These are phyloP conservation scores for Thinocorus orbignyianus DNA, from an alignment of 2,113 vertebrate species.

Conservation along the genomic window DNA sequence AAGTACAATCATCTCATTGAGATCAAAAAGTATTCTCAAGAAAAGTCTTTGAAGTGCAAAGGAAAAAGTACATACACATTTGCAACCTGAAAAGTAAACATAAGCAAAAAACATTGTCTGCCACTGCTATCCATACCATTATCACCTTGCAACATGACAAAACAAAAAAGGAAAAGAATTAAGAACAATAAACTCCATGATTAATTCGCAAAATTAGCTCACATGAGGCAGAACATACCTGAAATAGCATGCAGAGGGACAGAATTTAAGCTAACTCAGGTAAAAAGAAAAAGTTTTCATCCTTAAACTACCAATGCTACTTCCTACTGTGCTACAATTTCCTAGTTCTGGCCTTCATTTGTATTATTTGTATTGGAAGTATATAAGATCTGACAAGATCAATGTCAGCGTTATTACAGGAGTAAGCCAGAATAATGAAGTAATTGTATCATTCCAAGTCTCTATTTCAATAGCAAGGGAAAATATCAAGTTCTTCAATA, in stretches of 20 bases:
- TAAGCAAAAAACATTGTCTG: neutral
- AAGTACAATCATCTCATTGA: neutral
- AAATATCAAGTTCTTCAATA: neutral
- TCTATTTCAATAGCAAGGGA: constrained; percentile 9
- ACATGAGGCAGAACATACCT: neutral
- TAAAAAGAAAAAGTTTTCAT: neutral
- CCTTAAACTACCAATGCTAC: neutral
- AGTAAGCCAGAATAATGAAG: constrained; percentile 17
- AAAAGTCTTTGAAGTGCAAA: neutral
- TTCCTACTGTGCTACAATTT: neutral
- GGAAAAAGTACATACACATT: neutral
- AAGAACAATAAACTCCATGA: neutral
- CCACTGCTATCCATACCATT: neutral
- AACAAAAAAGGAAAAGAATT: neutral
- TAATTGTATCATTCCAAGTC: neutral
- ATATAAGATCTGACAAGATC: neutral
- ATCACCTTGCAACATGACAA: neutral
- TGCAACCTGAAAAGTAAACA: neutral
- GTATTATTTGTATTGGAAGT: neutral
- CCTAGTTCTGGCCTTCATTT: neutral
- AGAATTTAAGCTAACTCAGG: neutral
- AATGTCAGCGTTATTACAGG: neutral
- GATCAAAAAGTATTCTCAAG: neutral
- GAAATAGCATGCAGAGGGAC: neutral
- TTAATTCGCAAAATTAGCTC: neutral